phyloP scores from a whole-genome alignment of 2,888 invertebrate genomes.

The Heliconius sara region DNA sequence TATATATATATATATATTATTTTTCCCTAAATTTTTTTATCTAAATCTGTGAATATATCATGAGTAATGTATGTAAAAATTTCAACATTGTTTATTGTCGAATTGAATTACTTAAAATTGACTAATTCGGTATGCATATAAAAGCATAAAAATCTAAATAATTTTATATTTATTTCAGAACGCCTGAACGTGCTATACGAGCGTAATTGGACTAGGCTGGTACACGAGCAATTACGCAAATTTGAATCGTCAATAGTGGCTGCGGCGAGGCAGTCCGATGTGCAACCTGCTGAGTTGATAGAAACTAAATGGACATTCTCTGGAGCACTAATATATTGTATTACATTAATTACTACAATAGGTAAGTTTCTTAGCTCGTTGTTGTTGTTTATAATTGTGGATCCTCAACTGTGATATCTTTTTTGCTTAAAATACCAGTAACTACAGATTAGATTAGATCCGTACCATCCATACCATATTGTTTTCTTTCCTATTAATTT shows the following conservation, averaged over 20 bases:
- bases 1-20: background rate
- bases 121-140: background rate
- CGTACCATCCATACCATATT: background rate
- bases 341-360: slow-evolving; percentile 94
- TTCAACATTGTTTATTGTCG: background rate
- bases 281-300: slow-evolving; percentile 73
- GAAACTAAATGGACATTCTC: slow-evolving; percentile 91
- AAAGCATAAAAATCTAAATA: background rate
- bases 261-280: slow-evolving; percentile 85
- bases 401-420: background rate
- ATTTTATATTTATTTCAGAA: slow-evolving; percentile 78
- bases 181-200: slow-evolving; percentile 92
- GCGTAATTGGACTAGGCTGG: slow-evolving; percentile 92
- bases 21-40: background rate
- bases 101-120: no score
- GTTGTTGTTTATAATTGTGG: background rate
- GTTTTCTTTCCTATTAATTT: background rate
- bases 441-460: no score
- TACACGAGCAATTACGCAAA: slow-evolving; percentile 89
- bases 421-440: background rate
- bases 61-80: background rate
- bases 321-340: slow-evolving; percentile 92
- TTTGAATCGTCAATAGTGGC: slow-evolving; percentile 92
- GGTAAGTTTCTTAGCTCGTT: slow-evolving; percentile 82
- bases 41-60: background rate